A percentile compares a stretch with the other conserved stretches of the same genome.
These are phyloP conservation scores for Schizopygopsis malacanthus DNA, from an alignment of 2,797 vertebrate species.

Conservation along the genomic window DNA sequence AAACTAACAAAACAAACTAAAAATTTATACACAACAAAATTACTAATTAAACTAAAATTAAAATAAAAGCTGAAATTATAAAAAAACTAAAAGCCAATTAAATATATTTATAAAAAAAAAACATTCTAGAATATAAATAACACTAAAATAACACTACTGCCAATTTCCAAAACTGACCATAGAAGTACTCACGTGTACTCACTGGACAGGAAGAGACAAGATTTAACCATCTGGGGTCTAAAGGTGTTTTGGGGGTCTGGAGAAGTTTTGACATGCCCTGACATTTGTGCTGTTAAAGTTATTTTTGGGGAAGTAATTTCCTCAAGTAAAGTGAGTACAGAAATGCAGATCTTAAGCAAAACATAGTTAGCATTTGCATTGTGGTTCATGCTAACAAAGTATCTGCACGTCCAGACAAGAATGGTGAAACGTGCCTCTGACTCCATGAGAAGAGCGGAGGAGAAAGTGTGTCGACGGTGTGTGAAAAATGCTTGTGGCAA, in stretches of 20 bases:
- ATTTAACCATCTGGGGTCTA: too few relatives aligned
- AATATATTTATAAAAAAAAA: neutral
- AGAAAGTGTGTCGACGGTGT: slow-evolving; percentile 50
- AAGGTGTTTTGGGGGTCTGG: too few relatives aligned
- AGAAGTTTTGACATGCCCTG: too few relatives aligned
- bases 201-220: neutral
- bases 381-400: neutral
- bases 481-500: slow-evolving; percentile 68
- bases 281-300: neutral
- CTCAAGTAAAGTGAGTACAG: neutral
- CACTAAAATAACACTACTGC: neutral
- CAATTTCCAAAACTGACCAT: neutral
- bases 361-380: neutral
- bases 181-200: neutral
- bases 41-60: neutral
- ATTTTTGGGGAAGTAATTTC: neutral
- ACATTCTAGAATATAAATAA: neutral
- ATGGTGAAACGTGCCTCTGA: neutral
- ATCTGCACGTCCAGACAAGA: neutral
- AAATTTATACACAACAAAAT: too few relatives aligned
- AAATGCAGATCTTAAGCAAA: neutral
- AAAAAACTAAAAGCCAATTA: neutral
- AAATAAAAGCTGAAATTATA: too few relatives aligned
- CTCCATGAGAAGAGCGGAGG: slow-evolving; percentile 50
- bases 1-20: too few relatives aligned